phyloP scores from a whole-genome alignment of 1,140 invertebrate genomes.

The Aethina tumida region DNA sequence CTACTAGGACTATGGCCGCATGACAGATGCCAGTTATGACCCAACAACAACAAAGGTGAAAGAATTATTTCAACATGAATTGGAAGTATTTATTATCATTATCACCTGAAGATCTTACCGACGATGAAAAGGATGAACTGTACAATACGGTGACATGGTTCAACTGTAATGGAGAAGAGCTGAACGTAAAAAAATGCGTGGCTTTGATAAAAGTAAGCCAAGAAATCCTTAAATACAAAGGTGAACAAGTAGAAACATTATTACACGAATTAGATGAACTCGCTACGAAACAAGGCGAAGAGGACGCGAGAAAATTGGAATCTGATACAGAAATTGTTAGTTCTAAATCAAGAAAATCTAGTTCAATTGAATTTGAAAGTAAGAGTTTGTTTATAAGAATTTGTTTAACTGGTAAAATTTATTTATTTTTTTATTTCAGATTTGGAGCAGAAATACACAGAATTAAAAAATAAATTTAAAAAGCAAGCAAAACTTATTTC shows the following conservation, averaged over 20 bases:
- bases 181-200: constrained; percentile 43
- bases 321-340: constrained; percentile 19
- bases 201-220: constrained; percentile 46
- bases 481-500: constrained; percentile 40
- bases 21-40: too few species aligned
- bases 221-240: constrained; percentile 54
- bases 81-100: constrained; percentile 48
- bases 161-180: constrained; percentile 45
- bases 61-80: constrained; percentile 32
- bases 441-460: constrained; percentile 36
- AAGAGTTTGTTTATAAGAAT: constrained; percentile 11
- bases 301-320: constrained; percentile 30
- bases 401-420: constrained; percentile 3
- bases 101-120: constrained; percentile 42
- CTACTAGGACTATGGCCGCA: too few species aligned
- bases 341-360: constrained; percentile 22
- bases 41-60: not conserved
- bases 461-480: constrained; percentile 41
- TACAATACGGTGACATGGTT: constrained; percentile 48
- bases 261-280: constrained; percentile 42
- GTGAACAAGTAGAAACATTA: constrained; percentile 51
- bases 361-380: constrained; percentile 23
- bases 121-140: constrained; percentile 51
- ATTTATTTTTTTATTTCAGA: constrained; percentile 21
- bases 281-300: constrained; percentile 36